phyloP scores from a whole-genome alignment of 2,113 vertebrate species.

The Passer montanus region DNA sequence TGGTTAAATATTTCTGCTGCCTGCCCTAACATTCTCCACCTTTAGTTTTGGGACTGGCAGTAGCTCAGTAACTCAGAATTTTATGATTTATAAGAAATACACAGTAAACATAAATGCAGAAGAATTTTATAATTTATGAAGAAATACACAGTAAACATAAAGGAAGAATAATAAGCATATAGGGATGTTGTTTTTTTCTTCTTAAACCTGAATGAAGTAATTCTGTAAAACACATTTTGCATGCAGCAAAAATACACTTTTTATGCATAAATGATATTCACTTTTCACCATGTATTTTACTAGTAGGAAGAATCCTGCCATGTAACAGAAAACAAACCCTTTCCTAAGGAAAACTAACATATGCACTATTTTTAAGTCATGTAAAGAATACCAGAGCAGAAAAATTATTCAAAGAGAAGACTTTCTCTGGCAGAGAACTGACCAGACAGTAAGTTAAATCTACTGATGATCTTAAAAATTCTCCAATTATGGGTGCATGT shows the following conservation, averaged over 20 bases:
- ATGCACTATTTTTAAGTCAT: background rate
- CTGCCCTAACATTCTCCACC: background rate
- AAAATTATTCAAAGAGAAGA: background rate
- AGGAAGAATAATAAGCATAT: background rate
- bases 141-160: background rate
- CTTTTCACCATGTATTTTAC: background rate
- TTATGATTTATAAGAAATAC: background rate
- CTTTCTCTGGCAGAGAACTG: background rate
- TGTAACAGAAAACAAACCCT: background rate
- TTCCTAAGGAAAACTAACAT: background rate
- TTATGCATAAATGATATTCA: background rate
- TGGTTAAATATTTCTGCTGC: background rate
- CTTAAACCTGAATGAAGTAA: background rate
- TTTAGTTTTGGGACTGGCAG: background rate
- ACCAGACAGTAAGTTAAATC: background rate
- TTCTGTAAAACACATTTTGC: background rate
- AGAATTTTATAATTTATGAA: background rate
- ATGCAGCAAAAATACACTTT: background rate
- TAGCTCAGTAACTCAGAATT: background rate
- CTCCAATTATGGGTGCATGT: background rate
- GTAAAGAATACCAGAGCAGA: background rate
- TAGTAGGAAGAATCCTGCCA: background rate
- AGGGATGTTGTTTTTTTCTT: background rate
- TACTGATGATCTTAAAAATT: background rate
- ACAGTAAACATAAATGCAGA: background rate